Evolutionary conservation across 92 coral and sea anemone genomes (phyloP).

Genomic region (Desmophyllum pertusum): DNA sequence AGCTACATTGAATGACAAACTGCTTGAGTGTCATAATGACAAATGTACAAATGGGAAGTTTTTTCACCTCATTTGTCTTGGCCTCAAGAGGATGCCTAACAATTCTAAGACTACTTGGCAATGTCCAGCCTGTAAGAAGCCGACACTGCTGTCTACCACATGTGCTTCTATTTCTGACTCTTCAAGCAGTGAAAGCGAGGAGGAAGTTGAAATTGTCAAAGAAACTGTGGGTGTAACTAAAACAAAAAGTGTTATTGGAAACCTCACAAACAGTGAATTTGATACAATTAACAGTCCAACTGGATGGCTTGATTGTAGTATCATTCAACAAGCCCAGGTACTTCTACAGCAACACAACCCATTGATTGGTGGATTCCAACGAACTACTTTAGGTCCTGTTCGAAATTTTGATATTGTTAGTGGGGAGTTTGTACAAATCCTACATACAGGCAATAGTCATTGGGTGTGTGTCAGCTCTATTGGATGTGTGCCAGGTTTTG

Average conservation of each 20-base stretch:
- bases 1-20: too few relatives aligned
- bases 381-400: conserved; percentile 25
- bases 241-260: conserved; percentile 33
- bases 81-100: too few relatives aligned
- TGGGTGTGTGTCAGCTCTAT: conserved; percentile 25
- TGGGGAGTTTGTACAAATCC: conserved; percentile 33
- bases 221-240: conserved; percentile 15
- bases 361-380: conserved; percentile 10
- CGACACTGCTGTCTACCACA: too few relatives aligned
- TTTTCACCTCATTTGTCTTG: too few relatives aligned
- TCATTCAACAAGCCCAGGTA: conserved; percentile 35
- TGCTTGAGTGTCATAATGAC: too few relatives aligned
- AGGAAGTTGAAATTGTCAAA: too few relatives aligned
- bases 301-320: too few relatives aligned
- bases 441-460: too few relatives aligned
- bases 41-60: too few relatives aligned
- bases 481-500: conserved; percentile 56
- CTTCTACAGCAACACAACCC: background rate
- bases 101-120: too few relatives aligned
- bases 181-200: background rate
- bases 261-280: conserved; percentile 31
- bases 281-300: conserved; percentile 28
- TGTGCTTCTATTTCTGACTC: background rate
- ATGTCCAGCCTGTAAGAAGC: too few relatives aligned
- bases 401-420: conserved; percentile 40